Evolutionary conservation across 2,888 invertebrate genomes (phyloP), one percentile per base, ranked within the genome.

Genomic region (Luffia ferchaultella): DNA sequence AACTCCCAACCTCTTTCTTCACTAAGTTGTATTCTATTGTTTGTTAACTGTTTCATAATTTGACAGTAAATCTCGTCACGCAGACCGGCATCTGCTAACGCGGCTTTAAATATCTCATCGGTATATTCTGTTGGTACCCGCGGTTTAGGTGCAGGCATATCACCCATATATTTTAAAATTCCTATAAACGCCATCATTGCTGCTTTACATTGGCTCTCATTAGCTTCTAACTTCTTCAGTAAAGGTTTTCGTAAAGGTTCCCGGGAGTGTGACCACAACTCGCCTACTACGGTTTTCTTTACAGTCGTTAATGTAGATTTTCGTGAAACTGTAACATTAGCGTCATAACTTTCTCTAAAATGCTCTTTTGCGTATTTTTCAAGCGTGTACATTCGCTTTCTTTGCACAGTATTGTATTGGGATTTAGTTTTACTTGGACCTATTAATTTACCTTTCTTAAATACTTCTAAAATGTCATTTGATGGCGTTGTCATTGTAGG

Each of bases 1-100:
- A 97, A 74, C 69, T 98, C 96, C 97, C 97, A 98, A 0, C 96
- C 97, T 52, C 93, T 85, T 69, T 96, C 95, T 70, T 96, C 96
- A 65, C 96, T 96, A 48, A 91, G 74, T 49, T 88, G 87, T 65
- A 92, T 91, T 56, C 90, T 87, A 71, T 97, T 98, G 59, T 91
- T 92, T 0, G 95, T 97, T 55, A 98, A 74, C 71, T 98, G 97
- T 65, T 96, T 93, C 90, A 97, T 93, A 54, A 97, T 87, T 74
- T 98, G 97, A 67, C 97, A 97, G 65, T 93, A 97, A 20, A 95
- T 84, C 77, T 98, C 97, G 68, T 97, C 97, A 49, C 93, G 87
- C 46, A 97, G 79, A 43, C 88, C 73, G 57, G 93, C 90, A 60
- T 93, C 88, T 61, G 89, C 87, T 16, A 96, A 70, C 1, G 95